Evolutionary conservation across 2,888 invertebrate species (phyloP), one percentile per base, ranked within the genome.

Genomic region (Entomobrya proxima): DNA sequence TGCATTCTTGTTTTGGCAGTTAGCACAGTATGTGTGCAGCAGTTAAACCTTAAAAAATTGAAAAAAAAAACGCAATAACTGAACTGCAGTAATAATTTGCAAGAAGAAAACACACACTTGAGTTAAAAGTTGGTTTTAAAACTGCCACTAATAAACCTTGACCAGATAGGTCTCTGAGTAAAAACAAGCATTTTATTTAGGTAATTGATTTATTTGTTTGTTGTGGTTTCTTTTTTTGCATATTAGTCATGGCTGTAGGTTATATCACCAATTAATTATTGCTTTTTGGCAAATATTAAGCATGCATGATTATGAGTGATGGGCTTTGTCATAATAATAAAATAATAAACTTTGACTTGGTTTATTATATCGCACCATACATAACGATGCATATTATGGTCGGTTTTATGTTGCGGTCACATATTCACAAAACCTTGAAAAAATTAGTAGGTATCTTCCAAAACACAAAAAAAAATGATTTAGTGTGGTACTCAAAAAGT

Each of bases 271-370:
- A 55, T 55, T 55, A 78, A 78, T 78, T 44, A 44, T 69, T 78
- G 50, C 47, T 61, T 78, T 44, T 78, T 50, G 67, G 44, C 77
- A 44, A 77, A 77, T 77, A 78, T 78, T 47, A 74, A 74, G 30
- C 3, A 69, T 69, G 69, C n/a, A 55, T 55, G 24, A 61, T 44
- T n/a, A 40, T 61, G 77, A 76, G 55, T 55, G 27, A 55, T 24
- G 55, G 27, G 13, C 27, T 27, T 27, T 61, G 61, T 78, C 67
- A 32, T 55, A 24, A 55, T n/a, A n/a, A n/a, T 55, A 13, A 24
- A 27, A 55, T 24, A 7, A 18, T 18, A 6, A 50, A 50, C 50
- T 50, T 21, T 18, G 21, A 18, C 21, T 50, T 15, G 50, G 4
- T 18, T 18, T n/a, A 47, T 3, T 47, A 47, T 47, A n/a, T n/a